Base-by-base conservation (phyloP, 2,888 invertebrate species). In the Oeneis ivallda region DNA sequence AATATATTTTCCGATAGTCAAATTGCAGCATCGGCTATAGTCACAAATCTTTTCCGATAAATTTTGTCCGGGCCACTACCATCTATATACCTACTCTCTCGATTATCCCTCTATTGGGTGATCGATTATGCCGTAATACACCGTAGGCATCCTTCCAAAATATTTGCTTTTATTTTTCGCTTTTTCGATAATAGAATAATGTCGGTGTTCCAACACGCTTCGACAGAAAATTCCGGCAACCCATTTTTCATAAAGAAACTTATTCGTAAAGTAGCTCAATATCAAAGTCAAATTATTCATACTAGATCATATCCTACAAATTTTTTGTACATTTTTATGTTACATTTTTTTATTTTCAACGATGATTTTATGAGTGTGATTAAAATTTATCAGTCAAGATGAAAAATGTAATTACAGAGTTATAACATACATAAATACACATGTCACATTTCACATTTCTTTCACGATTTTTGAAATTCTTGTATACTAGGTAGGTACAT, bases 1-100 rank as follows among this genome's bases (percentile, higher is more conserved):
- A 87, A 89, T 88, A 87, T 89, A 87, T 88, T 87, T 89, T 81
- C 84, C 86, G 85, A 87, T 87, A 89, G 85, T 84, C 85, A 87
- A 89, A 89, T 89, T 89, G 87, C 87, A 81, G 85, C 83, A 84
- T 85, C 83, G 85, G 84, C 83, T 77, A 74, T 72, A 79, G 76
- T 80, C 82, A 86, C 87, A 87, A 87, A 88, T 88, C 87, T 87
- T 87, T 84, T 82, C 77, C 86, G 80, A 86, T 88, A 88, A 87
- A 87, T 89, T 87, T 86, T 82, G 79, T 76, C 73, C 76, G 72
- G 66, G 65, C 72, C 72, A 74, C 72, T 79, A 85, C 83, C 76
- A 80, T 69, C 67, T 70, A 68, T 73, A 71, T 70, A 26, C 75
- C 73, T 79, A 75, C 73, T 79, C 81, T 74, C 68, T 67, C 64